phyloP scores from a whole-genome alignment of 2,888 invertebrate genomes.

The Chymomyza amoena region DNA sequence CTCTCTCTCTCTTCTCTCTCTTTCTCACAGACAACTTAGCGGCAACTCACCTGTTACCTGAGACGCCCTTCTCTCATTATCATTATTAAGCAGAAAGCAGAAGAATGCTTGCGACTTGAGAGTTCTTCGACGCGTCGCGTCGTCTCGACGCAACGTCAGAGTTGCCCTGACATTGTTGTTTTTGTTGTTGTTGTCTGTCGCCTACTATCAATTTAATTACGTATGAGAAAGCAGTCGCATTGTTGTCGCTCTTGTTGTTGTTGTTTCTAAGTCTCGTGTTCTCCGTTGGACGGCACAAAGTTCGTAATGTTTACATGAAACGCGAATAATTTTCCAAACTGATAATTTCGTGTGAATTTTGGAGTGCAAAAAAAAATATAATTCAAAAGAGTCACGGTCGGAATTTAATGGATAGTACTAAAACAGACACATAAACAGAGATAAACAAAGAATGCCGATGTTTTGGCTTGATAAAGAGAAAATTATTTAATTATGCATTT shows the following conservation, averaged over 20 bases:
- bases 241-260: constrained; percentile 25
- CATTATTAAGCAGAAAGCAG: constrained; percentile 45
- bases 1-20: constrained; percentile 7
- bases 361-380: not conserved
- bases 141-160: not conserved
- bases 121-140: too few relatives aligned
- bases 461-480: not conserved
- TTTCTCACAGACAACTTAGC: too few relatives aligned
- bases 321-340: constrained; percentile 39
- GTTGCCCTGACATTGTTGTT: constrained; percentile 3
- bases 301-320: constrained; percentile 46
- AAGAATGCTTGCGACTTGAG: constrained; percentile 38
- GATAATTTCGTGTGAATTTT: constrained; percentile 34
- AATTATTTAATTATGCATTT: not conserved
- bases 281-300: constrained; percentile 23
- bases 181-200: constrained; percentile 45
- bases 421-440: not conserved
- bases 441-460: not conserved
- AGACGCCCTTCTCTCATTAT: constrained; percentile 67
- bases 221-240: constrained; percentile 55
- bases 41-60: constrained; percentile 47
- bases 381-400: not conserved
- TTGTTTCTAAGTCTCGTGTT: constrained; percentile 7
- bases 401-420: not conserved
- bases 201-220: constrained; percentile 65